phyloP scores from a whole-genome alignment of 2,888 invertebrate genomes.

The Archips crataeganus region DNA sequence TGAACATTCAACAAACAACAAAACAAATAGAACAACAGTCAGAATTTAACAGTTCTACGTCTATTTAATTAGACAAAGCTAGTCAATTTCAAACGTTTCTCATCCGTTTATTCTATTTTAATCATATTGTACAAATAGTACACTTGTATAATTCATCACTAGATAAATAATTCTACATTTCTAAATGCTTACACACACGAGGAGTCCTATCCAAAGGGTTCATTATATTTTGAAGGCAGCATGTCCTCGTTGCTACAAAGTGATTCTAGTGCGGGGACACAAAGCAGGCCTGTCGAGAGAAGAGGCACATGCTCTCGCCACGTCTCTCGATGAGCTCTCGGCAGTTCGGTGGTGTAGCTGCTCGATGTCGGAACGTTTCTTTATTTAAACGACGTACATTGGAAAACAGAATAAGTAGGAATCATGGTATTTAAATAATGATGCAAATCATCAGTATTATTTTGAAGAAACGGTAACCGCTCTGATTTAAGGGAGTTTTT shows the following conservation, averaged over 20 bases:
- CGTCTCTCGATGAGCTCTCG: slow-evolving; percentile 75
- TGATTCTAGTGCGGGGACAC: slow-evolving; percentile 70
- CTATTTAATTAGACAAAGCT: neutral
- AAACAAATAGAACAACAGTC: no score
- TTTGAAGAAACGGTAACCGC: neutral
- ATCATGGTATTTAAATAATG: neutral
- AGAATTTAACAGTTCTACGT: neutral
- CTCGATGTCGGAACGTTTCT: slow-evolving; percentile 57
- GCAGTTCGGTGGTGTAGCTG: slow-evolving; percentile 55
- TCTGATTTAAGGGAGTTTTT: neutral
- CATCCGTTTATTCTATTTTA: no score
- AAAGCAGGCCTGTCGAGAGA: slow-evolving; percentile 76
- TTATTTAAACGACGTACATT: slow-evolving; percentile 43
- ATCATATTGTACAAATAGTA: no score
- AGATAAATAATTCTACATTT: no score
- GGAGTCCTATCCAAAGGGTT: slow-evolving; percentile 31
- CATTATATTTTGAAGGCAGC: slow-evolving; percentile 61
- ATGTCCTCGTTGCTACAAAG: slow-evolving; percentile 63
- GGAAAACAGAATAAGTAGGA: slow-evolving; percentile 8
- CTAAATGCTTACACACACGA: no score
- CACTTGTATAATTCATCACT: no score
- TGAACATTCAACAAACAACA: no score
- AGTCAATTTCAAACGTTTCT: no score
- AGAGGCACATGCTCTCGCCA: slow-evolving; percentile 68
- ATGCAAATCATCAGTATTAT: neutral